Conservation (phyloP, 2,797 vertebrate genomes). For the Bufotes viridis region DNA sequence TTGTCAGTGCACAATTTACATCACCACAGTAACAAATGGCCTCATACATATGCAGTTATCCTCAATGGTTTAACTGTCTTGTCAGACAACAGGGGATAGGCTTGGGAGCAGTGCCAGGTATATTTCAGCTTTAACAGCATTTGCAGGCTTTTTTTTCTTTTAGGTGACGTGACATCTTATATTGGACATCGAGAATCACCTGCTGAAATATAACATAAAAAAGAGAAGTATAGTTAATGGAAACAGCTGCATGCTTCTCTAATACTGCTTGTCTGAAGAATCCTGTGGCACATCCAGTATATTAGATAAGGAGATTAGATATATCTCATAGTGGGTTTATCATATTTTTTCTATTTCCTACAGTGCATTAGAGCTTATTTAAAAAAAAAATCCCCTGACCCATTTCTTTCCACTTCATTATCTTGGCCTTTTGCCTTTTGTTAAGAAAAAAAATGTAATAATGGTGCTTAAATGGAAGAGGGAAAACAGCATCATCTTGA, state of each 20-base stretch:
- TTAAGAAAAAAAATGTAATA: conserved; percentile 46
- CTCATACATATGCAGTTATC: conserved; percentile 63
- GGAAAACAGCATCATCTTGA: conserved; percentile 32
- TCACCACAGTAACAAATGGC: conserved; percentile 62
- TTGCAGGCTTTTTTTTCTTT: conserved; percentile 25
- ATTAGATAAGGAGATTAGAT: conserved; percentile 59
- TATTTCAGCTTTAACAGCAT: conserved; percentile 50
- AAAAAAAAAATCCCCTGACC: conserved; percentile 52
- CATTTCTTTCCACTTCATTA: conserved; percentile 55
- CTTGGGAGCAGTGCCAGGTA: conserved; percentile 46
- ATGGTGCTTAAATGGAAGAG: conserved; percentile 41
- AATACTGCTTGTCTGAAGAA: conserved; percentile 18
- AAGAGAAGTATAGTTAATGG: conserved; percentile 48
- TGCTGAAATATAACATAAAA: conserved; percentile 31
- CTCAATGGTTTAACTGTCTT: conserved; percentile 62
- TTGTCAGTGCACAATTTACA: conserved; percentile 61
- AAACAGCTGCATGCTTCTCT: conserved; percentile 43
- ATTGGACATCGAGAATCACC: conserved; percentile 33
- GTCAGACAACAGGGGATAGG: conserved; percentile 59
- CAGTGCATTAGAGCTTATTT: conserved; percentile 51
- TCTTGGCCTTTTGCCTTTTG: conserved; percentile 51
- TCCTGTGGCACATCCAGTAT: conserved; percentile 24
- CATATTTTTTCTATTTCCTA: conserved; percentile 13
- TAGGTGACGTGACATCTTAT: conserved; percentile 28
- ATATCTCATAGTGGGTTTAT: conserved; percentile 36